phyloP scores from a whole-genome alignment of 2,113 vertebrate species.

The Calyptomena viridis region DNA sequence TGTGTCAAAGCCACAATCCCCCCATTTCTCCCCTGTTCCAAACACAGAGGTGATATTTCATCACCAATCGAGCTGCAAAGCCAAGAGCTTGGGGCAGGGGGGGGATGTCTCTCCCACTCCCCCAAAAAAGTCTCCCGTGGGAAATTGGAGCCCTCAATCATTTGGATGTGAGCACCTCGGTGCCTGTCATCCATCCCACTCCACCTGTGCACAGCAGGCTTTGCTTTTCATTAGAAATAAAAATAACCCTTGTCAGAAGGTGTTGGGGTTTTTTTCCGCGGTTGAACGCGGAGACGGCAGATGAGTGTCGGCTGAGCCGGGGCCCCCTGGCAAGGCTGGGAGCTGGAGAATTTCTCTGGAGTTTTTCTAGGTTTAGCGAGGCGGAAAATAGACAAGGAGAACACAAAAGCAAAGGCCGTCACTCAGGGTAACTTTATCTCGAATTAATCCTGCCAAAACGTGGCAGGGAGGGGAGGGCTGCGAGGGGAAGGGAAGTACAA shows the following conservation, averaged over 20 bases:
- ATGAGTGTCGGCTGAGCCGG: background rate
- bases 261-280: background rate
- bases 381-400: slow-evolving; percentile 63
- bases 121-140: background rate
- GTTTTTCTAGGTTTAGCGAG: slow-evolving; percentile 43
- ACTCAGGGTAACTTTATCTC: slow-evolving; percentile 36
- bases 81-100: too few relatives aligned
- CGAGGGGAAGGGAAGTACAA: background rate
- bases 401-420: slow-evolving; percentile 53
- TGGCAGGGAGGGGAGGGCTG: background rate
- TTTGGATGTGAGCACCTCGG: background rate
- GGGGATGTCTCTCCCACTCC: background rate
- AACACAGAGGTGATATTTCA: accelerated
- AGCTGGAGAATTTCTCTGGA: slow-evolving; percentile 30
- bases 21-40: accelerated
- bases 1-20: accelerated
- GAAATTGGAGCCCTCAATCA: background rate
- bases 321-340: slow-evolving; percentile 1
- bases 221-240: background rate
- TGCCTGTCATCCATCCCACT: background rate
- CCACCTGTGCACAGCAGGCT: slow-evolving; percentile 47
- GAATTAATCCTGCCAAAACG: slow-evolving; percentile 27
- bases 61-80: background rate
- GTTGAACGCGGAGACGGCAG: background rate
- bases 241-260: slow-evolving; percentile 45